phyloP scores from a whole-genome alignment of 2,888 invertebrate species.

The Alsophila aescularia region DNA sequence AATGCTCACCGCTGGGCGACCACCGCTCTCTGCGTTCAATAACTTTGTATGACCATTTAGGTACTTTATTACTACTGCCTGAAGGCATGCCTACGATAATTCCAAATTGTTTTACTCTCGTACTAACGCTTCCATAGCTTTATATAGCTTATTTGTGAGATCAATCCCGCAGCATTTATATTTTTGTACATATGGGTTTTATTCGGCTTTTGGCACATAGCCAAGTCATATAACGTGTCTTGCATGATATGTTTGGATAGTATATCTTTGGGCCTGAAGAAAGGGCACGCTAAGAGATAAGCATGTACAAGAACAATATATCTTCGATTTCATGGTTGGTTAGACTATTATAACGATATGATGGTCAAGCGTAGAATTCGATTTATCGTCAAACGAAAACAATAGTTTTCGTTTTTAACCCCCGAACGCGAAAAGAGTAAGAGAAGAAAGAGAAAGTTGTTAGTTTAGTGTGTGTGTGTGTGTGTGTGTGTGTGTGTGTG shows the following conservation, averaged over 20 bases:
- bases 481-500: no score
- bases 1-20: no score
- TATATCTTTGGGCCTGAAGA: slow-evolving; percentile 28
- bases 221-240: slow-evolving; percentile 35
- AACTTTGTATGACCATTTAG: not conserved
- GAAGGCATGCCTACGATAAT: not conserved
- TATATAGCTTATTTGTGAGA: slow-evolving; percentile 7
- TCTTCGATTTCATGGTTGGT: slow-evolving; percentile 53
- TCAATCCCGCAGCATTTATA: slow-evolving; percentile 14
- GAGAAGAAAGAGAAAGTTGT: no score
- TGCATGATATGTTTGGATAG: slow-evolving; percentile 30
- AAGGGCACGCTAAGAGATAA: slow-evolving; percentile 25
- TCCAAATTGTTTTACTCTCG: slow-evolving; percentile 8
- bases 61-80: not conserved
- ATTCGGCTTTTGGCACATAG: slow-evolving; percentile 25
- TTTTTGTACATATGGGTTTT: slow-evolving; percentile 24
- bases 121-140: slow-evolving; percentile 3
- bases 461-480: no score
- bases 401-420: no score
- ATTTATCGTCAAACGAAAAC: not conserved
- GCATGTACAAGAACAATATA: slow-evolving; percentile 41
- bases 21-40: not conserved
- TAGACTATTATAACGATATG: slow-evolving; percentile 47
- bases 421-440: no score
- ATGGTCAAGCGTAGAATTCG: slow-evolving; percentile 25